Conservation (phyloP, 2,797 vertebrate species). For the Monodelphis domestica region DNA sequence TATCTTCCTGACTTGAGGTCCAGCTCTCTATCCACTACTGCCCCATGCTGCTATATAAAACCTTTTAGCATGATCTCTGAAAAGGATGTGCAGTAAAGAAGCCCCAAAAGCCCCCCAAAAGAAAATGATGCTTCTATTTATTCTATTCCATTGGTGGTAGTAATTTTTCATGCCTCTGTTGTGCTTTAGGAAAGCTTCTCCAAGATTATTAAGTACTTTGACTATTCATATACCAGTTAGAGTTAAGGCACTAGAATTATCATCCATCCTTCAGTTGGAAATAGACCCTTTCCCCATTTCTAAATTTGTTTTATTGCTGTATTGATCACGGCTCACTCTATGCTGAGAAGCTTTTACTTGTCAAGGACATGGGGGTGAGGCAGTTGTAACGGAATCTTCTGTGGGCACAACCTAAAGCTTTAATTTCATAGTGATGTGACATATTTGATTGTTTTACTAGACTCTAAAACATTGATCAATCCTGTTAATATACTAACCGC, state of each 20-base stretch:
- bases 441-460: slow-evolving; percentile 8
- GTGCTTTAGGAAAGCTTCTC: slow-evolving; percentile 17
- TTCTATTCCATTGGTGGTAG: not conserved
- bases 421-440: slow-evolving; percentile 31
- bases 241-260: not conserved
- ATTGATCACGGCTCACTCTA: not conserved
- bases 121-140: slow-evolving; percentile 32
- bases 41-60: not conserved
- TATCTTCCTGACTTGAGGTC: not conserved
- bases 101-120: not conserved
- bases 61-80: slow-evolving; percentile 6
- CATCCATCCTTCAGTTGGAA: not conserved
- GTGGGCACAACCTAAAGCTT: slow-evolving; percentile 23
- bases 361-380: not conserved
- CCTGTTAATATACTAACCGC: slow-evolving; percentile 30
- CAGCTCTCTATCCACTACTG: not conserved
- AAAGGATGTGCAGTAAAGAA: slow-evolving; percentile 47
- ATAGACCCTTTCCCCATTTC: not conserved
- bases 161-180: slow-evolving; percentile 5
- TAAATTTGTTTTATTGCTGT: slow-evolving; percentile 18
- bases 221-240: slow-evolving; percentile 35
- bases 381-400: slow-evolving; percentile 11
- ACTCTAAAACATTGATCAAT: slow-evolving; percentile 44
- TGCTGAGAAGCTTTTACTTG: not conserved
- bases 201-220: slow-evolving; percentile 8